Evolutionary conservation across 2,888 invertebrate genomes (phyloP).

Genomic region (Chromoteleia sp.): DNA sequence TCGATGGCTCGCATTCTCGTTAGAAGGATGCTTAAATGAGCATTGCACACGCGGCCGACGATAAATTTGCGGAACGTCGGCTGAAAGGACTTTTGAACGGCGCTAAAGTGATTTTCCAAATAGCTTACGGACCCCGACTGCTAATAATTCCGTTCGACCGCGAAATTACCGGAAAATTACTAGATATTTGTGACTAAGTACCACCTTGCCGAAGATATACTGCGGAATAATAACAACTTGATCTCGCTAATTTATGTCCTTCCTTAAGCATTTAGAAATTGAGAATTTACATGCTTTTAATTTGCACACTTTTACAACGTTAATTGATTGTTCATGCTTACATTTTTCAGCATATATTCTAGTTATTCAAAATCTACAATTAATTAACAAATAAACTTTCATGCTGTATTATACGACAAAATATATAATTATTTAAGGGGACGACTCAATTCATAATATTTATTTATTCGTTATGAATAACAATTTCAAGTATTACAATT

Average conservation of each 20-base stretch:
- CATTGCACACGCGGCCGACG: conserved; percentile 56
- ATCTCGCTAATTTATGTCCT: conserved; percentile 50
- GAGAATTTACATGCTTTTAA: conserved; percentile 12
- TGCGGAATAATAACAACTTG: conserved; percentile 57
- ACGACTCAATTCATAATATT: no score
- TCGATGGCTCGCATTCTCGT: conserved; percentile 65
- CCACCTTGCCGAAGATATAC: conserved; percentile 54
- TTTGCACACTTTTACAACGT: neutral
- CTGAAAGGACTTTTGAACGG: conserved; percentile 55
- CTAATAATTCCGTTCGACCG: conserved; percentile 64
- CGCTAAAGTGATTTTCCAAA: conserved; percentile 70
- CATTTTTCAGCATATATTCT: no score
- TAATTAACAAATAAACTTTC: no score
- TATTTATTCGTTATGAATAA: no score
- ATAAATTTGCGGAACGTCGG: conserved; percentile 65
- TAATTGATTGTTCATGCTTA: no score
- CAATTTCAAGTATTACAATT: no score
- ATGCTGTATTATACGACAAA: no score
- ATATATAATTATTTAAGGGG: no score
- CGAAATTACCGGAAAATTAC: conserved; percentile 66
- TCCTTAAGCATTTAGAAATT: conserved; percentile 3
- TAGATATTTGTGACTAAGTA: conserved; percentile 67
- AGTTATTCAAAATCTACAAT: no score
- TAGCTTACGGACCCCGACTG: conserved; percentile 50
- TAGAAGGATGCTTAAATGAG: conserved; percentile 63